Percentiles rank a stretch among this genome's conserved stretches.
Conservation (phyloP, 2,113 vertebrate genomes). For the Anas platyrhynchos region DNA sequence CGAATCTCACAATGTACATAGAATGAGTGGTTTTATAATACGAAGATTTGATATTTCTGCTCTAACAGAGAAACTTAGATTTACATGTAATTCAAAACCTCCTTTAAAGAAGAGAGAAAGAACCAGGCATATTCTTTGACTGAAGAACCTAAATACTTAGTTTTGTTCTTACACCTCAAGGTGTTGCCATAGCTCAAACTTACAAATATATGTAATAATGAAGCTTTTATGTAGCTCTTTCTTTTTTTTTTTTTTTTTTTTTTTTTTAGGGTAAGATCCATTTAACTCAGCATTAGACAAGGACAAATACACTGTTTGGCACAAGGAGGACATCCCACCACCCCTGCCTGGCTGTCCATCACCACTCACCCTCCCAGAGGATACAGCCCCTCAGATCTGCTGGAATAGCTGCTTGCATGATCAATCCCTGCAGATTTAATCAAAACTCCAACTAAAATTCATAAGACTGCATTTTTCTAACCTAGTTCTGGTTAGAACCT, state of each 20-base stretch:
- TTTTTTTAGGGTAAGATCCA: neutral
- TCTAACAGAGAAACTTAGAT: neutral
- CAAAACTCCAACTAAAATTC: neutral
- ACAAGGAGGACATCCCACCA: neutral
- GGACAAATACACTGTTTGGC: neutral
- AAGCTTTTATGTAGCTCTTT: neutral
- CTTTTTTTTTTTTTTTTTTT: neutral
- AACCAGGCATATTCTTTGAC: neutral
- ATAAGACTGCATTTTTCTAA: neutral
- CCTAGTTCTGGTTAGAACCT: neutral
- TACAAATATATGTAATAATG: neutral
- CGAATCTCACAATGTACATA: neutral
- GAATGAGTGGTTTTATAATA: neutral
- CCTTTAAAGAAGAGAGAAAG: neutral
- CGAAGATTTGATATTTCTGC: neutral
- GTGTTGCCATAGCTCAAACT: neutral
- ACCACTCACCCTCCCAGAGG: neutral
- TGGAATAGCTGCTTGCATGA: neutral
- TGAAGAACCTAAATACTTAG: neutral
- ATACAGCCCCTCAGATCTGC: accelerated
- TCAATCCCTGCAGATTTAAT: neutral
- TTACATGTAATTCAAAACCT: neutral
- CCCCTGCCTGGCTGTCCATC: neutral
- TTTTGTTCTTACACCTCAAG: neutral
- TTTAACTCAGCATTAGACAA: neutral